These are phyloP conservation scores for Synergus itoensis DNA, from an alignment of 2,888 invertebrate genomes.

Conservation along the genomic window DNA sequence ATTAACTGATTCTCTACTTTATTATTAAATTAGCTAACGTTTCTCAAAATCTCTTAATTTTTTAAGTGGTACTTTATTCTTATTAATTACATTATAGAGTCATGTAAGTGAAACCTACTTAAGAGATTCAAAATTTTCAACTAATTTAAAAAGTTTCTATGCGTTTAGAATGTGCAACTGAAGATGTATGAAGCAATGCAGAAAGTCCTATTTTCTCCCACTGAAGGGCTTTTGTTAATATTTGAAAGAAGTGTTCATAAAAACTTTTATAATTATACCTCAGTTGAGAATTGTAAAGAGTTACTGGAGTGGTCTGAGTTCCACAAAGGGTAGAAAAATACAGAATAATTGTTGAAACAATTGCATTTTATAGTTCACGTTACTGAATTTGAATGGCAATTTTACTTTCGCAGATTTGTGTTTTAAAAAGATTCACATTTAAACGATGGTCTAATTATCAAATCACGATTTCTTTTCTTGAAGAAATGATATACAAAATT, in stretches of 20 bases:
- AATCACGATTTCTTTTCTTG: too few relatives aligned
- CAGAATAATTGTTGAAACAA: background rate
- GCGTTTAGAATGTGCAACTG: slow-evolving; percentile 5
- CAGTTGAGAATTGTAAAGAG: background rate
- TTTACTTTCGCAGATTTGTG: too few relatives aligned
- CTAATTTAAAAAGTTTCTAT: background rate
- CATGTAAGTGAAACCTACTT: background rate
- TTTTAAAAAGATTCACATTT: too few relatives aligned
- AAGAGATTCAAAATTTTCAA: background rate
- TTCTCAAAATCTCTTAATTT: too few relatives aligned
- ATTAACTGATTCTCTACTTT: too few relatives aligned
- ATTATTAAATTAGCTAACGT: too few relatives aligned
- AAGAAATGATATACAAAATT: background rate
- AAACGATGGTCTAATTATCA: too few relatives aligned
- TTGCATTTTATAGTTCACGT: background rate
- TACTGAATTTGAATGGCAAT: background rate
- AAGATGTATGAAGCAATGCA: slow-evolving; percentile 20
- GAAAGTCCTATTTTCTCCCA: background rate
- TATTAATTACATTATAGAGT: background rate
- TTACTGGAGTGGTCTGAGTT: background rate
- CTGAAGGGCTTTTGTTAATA: slow-evolving; percentile 13
- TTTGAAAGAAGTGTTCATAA: background rate
- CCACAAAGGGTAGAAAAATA: background rate
- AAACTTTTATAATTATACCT: background rate
- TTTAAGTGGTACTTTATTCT: too few relatives aligned